Evolutionary conservation across 2,797 vertebrate species (phyloP), one percentile per base, ranked within the genome.

Genomic region (Apogon talboti): DNA sequence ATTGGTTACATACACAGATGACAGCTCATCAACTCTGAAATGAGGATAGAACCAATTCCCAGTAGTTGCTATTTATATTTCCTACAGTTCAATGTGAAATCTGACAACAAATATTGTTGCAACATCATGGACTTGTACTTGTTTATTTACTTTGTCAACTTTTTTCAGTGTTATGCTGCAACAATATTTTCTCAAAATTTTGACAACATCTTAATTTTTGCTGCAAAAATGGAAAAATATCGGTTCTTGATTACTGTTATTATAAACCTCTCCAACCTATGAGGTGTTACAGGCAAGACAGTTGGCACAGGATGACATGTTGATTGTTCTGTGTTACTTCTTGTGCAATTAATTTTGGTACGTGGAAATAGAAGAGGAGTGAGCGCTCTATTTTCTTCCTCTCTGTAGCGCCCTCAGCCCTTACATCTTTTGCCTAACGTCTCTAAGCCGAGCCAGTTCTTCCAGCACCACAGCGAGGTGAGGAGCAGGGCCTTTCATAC

Each of bases 401-500:
- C 57, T 61, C 53, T 76, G 65, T 28, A 12, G 58, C 11, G 10
- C 47, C 78, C 60, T 69, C 46, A 19, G 38, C 49, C 13, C 13
- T 60, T 67, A 61, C 42, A 68, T 72, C 59, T 43, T 71, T 77
- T 48, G 33, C 66, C 74, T 66, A 60, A 57, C 24, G 15, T 46
- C 10, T 10, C 60, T 51, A 38, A 62, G 59, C 47, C 33, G 24
- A 77, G 63, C 72, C 65, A 63, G 71, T 87, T 79, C 67, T 65
- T 76, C 68, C 78, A 61, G 49, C 74, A 64, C 70, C 74, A 73
- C 72, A 58, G 40, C 49, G 28, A 76, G 76, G 72, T 77, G 79
- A 85, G 62, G 74, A 77, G 70, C 66, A 55, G 40, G 63, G 71
- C 28, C 54, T 61, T 74, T 51, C 54, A 45, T 55, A 51, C 64